Conservation (phyloP, 2,113 vertebrate genomes). For the Laticauda colubrina region DNA sequence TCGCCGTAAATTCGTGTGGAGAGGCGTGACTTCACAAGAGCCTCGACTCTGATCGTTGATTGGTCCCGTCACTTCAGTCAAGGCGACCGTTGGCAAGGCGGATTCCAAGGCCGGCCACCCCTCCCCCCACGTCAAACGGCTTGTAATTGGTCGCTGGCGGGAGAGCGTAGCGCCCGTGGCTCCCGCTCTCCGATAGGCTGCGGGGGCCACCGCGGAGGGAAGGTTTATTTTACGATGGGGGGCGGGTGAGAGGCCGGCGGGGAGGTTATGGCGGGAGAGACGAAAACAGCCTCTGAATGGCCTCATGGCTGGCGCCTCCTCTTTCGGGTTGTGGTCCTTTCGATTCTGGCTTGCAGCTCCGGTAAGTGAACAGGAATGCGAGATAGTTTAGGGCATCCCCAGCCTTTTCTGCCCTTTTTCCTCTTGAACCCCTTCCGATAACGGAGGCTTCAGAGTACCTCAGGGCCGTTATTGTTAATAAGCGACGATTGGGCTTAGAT, state of each 20-base stretch:
- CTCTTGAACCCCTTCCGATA: background rate
- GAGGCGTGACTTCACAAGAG: slow-evolving; percentile 2
- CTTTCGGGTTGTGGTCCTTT: background rate
- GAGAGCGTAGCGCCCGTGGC: background rate
- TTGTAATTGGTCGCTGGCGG: background rate
- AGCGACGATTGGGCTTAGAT: background rate
- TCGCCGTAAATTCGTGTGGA: background rate
- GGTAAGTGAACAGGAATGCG: background rate
- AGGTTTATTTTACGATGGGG: accelerated
- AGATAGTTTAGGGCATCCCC: background rate
- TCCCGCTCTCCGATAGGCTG: background rate
- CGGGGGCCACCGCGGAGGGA: accelerated
- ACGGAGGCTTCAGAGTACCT: background rate
- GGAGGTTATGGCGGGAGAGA: slow-evolving; percentile 84
- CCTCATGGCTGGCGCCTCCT: background rate
- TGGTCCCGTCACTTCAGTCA: accelerated
- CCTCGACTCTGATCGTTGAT: background rate
- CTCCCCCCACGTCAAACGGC: too few species aligned
- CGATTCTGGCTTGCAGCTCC: background rate
- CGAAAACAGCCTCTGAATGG: slow-evolving; percentile 65
- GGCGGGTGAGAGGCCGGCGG: slow-evolving; percentile 40
- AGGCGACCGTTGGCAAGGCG: accelerated
- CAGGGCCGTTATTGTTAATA: background rate
- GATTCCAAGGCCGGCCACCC: background rate
- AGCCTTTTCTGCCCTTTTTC: background rate